Evolutionary conservation across 37 sponge, comb jelly and placozoan species (phyloP).

Genomic region (Geodia barretti): DNA sequence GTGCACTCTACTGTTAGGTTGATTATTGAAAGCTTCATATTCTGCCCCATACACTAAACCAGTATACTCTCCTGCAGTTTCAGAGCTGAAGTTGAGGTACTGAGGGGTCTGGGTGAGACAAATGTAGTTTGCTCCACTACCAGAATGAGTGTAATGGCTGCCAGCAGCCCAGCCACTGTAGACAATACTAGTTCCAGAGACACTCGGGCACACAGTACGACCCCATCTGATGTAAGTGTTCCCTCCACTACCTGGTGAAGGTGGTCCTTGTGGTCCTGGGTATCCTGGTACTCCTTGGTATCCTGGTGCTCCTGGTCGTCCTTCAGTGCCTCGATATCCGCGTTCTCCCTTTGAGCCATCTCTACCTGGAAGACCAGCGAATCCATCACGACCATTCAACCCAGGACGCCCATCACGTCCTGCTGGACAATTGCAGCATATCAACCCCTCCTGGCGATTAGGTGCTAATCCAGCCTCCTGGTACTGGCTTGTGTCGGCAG

Average conservation of each 20-base stretch:
- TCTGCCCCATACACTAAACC: background rate
- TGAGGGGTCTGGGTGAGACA: background rate
- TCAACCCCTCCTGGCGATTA: too few species aligned
- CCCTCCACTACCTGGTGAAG: background rate
- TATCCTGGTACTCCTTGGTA: background rate
- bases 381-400: too few species aligned
- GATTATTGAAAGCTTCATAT: too few species aligned
- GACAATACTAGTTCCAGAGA: background rate
- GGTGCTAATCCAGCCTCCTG: too few species aligned
- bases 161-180: background rate
- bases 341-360: background rate
- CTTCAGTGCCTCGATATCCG: background rate
- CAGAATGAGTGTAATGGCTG: background rate
- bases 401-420: too few species aligned
- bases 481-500: too few species aligned
- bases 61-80: background rate
- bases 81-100: background rate
- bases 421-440: too few species aligned
- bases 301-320: background rate
- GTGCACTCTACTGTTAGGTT: background rate
- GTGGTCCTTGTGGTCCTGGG: background rate
- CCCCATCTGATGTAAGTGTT: background rate
- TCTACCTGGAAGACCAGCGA: too few species aligned
- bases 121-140: background rate
- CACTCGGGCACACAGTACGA: background rate